Evolutionary conservation across 37 sponge, comb jelly and placozoan species (phyloP).

Genomic region (Spongilla lacustris): DNA sequence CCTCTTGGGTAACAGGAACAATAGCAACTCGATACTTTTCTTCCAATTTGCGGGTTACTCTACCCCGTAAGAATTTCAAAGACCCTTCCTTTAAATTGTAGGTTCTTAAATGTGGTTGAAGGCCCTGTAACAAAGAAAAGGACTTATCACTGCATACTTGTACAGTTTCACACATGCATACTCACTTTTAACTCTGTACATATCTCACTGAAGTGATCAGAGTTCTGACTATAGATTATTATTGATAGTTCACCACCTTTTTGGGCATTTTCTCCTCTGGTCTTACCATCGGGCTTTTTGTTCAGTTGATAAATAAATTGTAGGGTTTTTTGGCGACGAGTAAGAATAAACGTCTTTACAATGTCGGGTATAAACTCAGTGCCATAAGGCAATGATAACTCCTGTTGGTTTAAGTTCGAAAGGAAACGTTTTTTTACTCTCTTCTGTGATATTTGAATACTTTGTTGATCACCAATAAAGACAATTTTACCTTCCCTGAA

Average conservation of each 20-base stretch:
- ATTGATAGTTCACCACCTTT: no score
- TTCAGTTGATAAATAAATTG: neutral
- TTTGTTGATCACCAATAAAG: constrained; percentile 7
- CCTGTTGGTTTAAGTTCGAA: no score
- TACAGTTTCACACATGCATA: no score
- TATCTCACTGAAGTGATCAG: no score
- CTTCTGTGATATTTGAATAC: neutral
- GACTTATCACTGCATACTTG: no score
- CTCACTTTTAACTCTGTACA: no score
- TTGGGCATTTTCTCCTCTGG: no score
- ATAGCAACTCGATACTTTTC: constrained; percentile 36
- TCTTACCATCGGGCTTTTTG: no score
- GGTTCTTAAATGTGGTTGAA: neutral
- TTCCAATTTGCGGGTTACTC: constrained; percentile 4
- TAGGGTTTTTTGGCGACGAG: neutral
- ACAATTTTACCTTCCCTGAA: neutral
- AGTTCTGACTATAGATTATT: no score
- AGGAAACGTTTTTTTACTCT: no score
- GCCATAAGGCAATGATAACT: neutral
- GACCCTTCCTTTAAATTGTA: neutral
- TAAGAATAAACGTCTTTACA: neutral
- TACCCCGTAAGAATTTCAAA: neutral
- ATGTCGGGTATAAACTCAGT: constrained; percentile 26
- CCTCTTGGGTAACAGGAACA: neutral
- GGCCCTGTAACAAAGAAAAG: no score